A percentile compares a stretch with the other conserved stretches of the same genome.
Evolutionary conservation across 1,140 invertebrate genomes (phyloP).

Genomic region (Sminthurides bifidus): DNA sequence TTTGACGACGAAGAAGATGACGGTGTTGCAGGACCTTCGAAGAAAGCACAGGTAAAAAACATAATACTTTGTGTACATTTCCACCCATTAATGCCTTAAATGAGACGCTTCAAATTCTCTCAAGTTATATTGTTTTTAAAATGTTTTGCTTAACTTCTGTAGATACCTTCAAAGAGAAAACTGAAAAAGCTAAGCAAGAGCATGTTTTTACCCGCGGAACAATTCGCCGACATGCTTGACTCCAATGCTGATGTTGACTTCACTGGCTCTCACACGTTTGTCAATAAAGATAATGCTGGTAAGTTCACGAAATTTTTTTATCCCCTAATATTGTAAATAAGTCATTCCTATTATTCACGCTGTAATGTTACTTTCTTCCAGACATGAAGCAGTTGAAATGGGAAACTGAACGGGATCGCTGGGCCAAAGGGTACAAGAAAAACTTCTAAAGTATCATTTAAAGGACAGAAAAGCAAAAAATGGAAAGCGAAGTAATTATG

Average conservation of each 20-base stretch:
- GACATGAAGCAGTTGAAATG: slow-evolving; percentile 32
- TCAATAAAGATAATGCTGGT: slow-evolving; percentile 32
- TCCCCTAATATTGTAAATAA: not conserved
- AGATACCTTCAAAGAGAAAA: not conserved
- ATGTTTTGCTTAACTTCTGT: not conserved
- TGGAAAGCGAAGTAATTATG: not conserved
- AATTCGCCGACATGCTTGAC: slow-evolving; percentile 30
- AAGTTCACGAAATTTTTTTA: slow-evolving; percentile 1
- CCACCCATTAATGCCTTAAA: not conserved
- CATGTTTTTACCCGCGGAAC: slow-evolving; percentile 33
- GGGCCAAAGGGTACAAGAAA: slow-evolving; percentile 25
- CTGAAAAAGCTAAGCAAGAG: slow-evolving; percentile 4
- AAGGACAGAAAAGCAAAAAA: slow-evolving; percentile 1
- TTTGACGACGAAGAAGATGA: slow-evolving; percentile 35
- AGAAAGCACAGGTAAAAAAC: too few relatives aligned
- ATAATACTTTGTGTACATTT: not conserved
- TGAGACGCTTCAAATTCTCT: not conserved
- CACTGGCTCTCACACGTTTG: slow-evolving; percentile 23
- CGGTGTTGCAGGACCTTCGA: too few relatives aligned
- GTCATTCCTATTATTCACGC: not conserved
- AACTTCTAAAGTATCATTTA: slow-evolving; percentile 5
- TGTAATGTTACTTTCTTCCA: not conserved
- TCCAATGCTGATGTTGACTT: slow-evolving; percentile 20
- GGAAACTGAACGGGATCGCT: slow-evolving; percentile 31
- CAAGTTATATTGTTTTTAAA: too few relatives aligned